Conservation (phyloP, 2,797 vertebrate genomes). For the Cyprinodon diabolis region DNA sequence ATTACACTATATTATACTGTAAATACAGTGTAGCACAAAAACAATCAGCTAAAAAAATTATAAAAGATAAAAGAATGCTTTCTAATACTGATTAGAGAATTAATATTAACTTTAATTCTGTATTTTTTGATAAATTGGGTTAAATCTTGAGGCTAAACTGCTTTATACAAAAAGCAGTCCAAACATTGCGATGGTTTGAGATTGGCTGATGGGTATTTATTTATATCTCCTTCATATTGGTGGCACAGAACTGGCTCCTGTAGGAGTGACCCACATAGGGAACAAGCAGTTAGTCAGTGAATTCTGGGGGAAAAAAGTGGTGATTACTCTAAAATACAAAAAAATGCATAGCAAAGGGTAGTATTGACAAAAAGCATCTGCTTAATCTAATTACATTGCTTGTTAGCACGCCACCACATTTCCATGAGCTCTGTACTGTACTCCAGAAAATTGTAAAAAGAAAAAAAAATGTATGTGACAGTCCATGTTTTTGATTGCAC, state of each 20-base stretch:
- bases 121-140: not conserved
- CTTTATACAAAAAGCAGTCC: not conserved
- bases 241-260: not conserved
- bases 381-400: too few relatives aligned
- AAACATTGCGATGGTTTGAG: not conserved
- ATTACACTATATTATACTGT: too few relatives aligned
- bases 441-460: too few relatives aligned
- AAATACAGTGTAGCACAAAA: too few relatives aligned
- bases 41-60: not conserved
- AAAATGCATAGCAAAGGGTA: not conserved
- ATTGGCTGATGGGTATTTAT: not conserved
- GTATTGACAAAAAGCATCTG: not conserved
- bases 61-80: too few relatives aligned
- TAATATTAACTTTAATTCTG: not conserved
- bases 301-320: not conserved
- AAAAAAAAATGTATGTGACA: not conserved
- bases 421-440: too few relatives aligned
- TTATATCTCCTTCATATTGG: not conserved
- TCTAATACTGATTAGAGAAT: not conserved
- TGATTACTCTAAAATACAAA: not conserved
- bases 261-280: constrained; percentile 1
- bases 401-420: too few relatives aligned
- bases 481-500: not conserved
- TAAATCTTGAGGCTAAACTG: not conserved
- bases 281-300: not conserved